A percentile compares a stretch with the other conserved stretches of the same genome.
Evolutionary conservation across 2,888 invertebrate species (phyloP).

Genomic region (Heteromurus nitidus): DNA sequence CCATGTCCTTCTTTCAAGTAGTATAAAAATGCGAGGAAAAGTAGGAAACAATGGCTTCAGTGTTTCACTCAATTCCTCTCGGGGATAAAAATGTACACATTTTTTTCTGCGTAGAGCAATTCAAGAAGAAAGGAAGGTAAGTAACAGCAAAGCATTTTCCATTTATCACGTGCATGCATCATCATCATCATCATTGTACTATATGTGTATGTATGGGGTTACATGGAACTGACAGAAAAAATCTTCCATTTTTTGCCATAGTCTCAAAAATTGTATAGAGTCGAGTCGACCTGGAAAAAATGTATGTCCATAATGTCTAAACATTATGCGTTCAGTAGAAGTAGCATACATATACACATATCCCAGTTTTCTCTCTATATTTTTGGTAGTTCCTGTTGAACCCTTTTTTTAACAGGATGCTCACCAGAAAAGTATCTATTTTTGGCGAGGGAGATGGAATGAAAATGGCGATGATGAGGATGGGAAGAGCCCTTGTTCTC

Average conservation of each 20-base stretch:
- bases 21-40: too few relatives aligned
- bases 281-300: neutral
- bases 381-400: too few relatives aligned
- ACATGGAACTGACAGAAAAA: too few relatives aligned
- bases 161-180: slow-evolving; percentile 37
- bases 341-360: too few relatives aligned
- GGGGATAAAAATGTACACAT: slow-evolving; percentile 48
- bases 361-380: slow-evolving; percentile 25
- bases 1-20: too few relatives aligned
- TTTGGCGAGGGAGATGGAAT: slow-evolving; percentile 20
- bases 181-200: neutral
- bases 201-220: neutral
- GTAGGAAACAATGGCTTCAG: too few relatives aligned
- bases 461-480: slow-evolving; percentile 3
- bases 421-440: too few relatives aligned
- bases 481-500: slow-evolving; percentile 49
- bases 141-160: slow-evolving; percentile 40
- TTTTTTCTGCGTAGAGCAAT: slow-evolving; percentile 26
- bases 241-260: neutral
- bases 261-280: too few relatives aligned
- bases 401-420: slow-evolving; percentile 3
- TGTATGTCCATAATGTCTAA: slow-evolving; percentile 26
- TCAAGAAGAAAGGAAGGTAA: slow-evolving; percentile 17
- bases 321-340: slow-evolving; percentile 41
- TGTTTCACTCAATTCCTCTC: too few relatives aligned